These are phyloP conservation scores for Myioborus miniatus DNA, from an alignment of 2,797 vertebrate genomes.

Conservation along the genomic window DNA sequence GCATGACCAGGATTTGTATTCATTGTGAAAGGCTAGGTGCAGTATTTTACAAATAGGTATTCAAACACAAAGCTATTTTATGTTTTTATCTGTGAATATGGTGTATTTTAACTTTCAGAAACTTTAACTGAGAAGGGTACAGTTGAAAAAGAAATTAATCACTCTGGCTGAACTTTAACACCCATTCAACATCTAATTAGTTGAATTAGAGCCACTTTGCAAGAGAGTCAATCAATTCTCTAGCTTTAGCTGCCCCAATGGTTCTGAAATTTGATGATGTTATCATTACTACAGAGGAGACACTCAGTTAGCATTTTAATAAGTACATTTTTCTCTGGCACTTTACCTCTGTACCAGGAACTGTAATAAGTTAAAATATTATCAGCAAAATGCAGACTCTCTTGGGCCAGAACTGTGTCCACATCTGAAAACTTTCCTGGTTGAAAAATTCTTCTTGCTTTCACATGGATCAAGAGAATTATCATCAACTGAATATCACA, in stretches of 20 bases:
- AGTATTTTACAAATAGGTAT: conserved; percentile 36
- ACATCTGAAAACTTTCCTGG: conserved; percentile 32
- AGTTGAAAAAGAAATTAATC: conserved; percentile 72
- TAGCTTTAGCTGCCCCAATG: conserved; percentile 69
- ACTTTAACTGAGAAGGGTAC: conserved; percentile 71
- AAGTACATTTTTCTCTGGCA: conserved; percentile 58
- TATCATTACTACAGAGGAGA: conserved; percentile 75
- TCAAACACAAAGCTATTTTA: not conserved
- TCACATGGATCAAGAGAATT: conserved; percentile 52
- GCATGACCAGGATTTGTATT: not conserved
- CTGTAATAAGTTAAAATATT: conserved; percentile 57
- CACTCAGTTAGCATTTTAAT: conserved; percentile 74
- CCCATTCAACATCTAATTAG: conserved; percentile 77
- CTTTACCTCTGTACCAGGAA: conserved; percentile 26
- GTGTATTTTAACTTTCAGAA: conserved; percentile 63
- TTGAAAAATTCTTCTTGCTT: conserved; percentile 16
- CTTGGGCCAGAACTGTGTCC: conserved; percentile 22
- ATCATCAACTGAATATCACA: not conserved
- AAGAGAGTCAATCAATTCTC: conserved; percentile 77
- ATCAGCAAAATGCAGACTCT: conserved; percentile 62
- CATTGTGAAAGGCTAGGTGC: not conserved
- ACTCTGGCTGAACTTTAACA: conserved; percentile 75
- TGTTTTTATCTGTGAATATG: conserved; percentile 14
- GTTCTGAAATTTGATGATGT: conserved; percentile 79
- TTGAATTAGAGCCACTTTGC: conserved; percentile 74